Evolutionary conservation across 2,888 invertebrate genomes (phyloP).

Genomic region (Melitaea athalia): DNA sequence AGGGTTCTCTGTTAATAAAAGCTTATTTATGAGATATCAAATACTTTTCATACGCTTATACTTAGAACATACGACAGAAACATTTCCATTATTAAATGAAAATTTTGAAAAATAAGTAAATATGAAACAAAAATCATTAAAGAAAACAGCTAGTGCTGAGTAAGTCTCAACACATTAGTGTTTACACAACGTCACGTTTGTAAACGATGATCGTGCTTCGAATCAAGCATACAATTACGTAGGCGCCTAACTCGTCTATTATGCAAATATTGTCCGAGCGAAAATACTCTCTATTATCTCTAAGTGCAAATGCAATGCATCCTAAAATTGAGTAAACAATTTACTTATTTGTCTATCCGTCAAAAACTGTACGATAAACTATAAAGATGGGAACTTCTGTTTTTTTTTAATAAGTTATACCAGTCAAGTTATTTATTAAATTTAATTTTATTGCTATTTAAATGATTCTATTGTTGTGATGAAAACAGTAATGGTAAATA

Average conservation of each 20-base stretch:
- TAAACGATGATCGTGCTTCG: conserved; percentile 31
- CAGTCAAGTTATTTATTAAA: no score
- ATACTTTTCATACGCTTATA: no score
- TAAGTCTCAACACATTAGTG: neutral
- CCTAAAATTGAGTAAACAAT: conserved; percentile 11
- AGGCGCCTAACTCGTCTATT: conserved; percentile 13
- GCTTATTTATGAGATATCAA: neutral
- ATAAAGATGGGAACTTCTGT: no score
- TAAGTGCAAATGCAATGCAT: conserved; percentile 6
- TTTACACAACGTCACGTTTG: conserved; percentile 4
- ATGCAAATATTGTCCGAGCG: conserved; percentile 22
- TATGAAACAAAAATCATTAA: neutral
- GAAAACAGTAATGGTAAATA: no score
- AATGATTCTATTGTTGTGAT: no score
- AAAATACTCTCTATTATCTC: conserved; percentile 16
- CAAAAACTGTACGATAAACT: no score
- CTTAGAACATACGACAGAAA: no score
- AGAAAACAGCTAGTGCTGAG: neutral
- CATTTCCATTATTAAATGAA: no score
- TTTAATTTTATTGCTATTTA: no score
- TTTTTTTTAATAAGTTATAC: neutral
- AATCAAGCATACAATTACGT: conserved; percentile 33
- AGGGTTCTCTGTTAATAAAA: neutral
- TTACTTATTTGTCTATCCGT: no score
- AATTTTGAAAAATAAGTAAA: neutral